Evolutionary conservation across 35 echinoderm and acorn worm species (phyloP), one percentile per base, ranked within the genome.

Genomic region (Nesometra sesokonis): DNA sequence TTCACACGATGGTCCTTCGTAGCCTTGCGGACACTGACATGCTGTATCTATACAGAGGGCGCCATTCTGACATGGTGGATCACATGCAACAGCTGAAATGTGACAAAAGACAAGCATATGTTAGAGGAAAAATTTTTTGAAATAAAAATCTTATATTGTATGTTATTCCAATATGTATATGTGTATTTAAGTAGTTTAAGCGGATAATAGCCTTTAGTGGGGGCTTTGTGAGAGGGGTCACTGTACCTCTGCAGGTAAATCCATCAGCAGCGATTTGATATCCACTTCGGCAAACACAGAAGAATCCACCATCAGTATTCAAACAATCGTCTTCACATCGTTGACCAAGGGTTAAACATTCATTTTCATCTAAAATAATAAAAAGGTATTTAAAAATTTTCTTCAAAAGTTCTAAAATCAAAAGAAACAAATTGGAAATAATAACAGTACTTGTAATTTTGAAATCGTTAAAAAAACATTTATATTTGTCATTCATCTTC

Each of bases 21-120:
- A 91, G 17, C 90, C 90, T 29, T 46, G 32, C 30, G 82, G 57
- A 77, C 93, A 94, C 27, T 84, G 46, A 85, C 93, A 95, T 0
- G 37, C 30, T 27, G 86, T 87, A 37, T 80, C 57, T 21, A 43
- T 47, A 43, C 90, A 91, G 0, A 86, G 15, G 4, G 82, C 89
- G 33, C 89, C 93, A 81, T 91, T 95, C 29, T 86, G 36, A 80
- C 90, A 95, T 19, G 83, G 32, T 34, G 84, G 89, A 35, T 39
- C 11, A 33, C 93, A 95, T 3, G 78, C 89, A 11, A 81, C 79
- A 81, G 79, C 79, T 81, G 79, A 2, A 36, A 81, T 19, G n/a
- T n/a, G n/a, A n/a, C n/a, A n/a, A n/a, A n/a, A 33, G 23, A 30
- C 5, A 78, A 78, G 23, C 3, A 8, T 3, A 78, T 33, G 5